Percentiles rank a stretch among this genome's conserved stretches.
These are phyloP conservation scores for Microcebus jonahi DNA, from an alignment of 2,113 vertebrate species.

Conservation along the genomic window DNA sequence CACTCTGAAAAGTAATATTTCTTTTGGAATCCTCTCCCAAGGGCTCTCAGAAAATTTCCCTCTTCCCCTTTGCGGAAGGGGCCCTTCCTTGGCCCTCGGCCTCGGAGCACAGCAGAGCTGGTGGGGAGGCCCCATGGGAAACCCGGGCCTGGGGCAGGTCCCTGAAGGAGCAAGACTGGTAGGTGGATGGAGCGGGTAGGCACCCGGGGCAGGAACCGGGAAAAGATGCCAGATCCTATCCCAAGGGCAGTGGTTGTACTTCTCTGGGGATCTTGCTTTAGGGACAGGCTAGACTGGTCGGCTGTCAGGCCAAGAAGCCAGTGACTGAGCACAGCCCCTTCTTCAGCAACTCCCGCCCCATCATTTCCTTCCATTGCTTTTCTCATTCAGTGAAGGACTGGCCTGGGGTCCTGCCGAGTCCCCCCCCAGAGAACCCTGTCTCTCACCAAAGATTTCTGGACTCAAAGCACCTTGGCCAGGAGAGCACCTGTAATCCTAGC, in stretches of 20 bases:
- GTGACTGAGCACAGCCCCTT: background rate
- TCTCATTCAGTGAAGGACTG: background rate
- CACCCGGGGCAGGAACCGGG: background rate
- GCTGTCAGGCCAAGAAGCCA: background rate
- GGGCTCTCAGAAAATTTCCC: background rate
- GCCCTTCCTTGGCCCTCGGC: background rate
- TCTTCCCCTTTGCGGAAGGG: background rate
- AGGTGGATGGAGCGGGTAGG: background rate
- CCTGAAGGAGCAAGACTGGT: background rate
- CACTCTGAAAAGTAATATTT: background rate
- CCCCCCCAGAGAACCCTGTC: background rate
- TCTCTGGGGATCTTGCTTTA: slow-evolving; percentile 18
- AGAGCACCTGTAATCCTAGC: too few relatives aligned
- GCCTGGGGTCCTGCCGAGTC: background rate
- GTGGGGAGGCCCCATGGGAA: background rate
- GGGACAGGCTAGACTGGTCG: background rate
- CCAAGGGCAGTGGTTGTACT: background rate
- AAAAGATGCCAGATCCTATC: background rate
- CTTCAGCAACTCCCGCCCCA: background rate
- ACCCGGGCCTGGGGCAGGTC: background rate
- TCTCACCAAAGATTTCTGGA: slow-evolving; percentile 24
- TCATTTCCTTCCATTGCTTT: background rate
- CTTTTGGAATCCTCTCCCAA: background rate
- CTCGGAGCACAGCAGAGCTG: background rate
- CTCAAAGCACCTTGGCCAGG: background rate